phyloP scores from a whole-genome alignment of 2,888 invertebrate species.

The Apoderus coryli region DNA sequence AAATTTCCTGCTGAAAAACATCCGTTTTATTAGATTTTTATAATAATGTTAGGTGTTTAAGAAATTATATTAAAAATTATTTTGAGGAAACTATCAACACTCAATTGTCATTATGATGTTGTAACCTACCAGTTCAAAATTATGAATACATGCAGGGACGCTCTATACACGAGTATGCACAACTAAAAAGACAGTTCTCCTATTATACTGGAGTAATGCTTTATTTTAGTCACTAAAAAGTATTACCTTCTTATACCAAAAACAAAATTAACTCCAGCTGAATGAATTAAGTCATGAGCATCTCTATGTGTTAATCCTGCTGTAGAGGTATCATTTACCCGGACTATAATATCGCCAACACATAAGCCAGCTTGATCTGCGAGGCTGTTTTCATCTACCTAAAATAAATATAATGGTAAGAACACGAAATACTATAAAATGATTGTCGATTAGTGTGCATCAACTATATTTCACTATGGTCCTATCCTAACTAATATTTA shows the following conservation, averaged over 20 bases:
- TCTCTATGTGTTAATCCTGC: constrained; percentile 58
- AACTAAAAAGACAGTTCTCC: constrained; percentile 2
- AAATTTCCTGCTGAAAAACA: no score
- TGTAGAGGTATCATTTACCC: constrained; percentile 56
- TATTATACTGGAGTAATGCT: not conserved
- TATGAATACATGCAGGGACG: no score
- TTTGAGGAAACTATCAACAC: no score
- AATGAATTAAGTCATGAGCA: constrained; percentile 57
- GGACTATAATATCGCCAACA: constrained; percentile 71
- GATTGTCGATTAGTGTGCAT: constrained; percentile 5
- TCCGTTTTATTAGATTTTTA: no score
- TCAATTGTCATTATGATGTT: no score
- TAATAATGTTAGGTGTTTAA: no score
- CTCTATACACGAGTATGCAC: no score
- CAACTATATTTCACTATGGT: no score
- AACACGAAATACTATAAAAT: not conserved
- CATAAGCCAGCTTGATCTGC: constrained; percentile 70
- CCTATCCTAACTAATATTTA: no score
- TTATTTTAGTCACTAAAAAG: constrained; percentile 2
- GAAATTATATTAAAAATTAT: no score
- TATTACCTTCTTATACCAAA: constrained; percentile 55
- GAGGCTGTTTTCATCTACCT: constrained; percentile 71
- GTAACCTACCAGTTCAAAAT: no score
- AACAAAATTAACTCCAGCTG: constrained; percentile 55
- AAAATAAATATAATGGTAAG: constrained; percentile 12